Conservation (phyloP, 2,113 vertebrate genomes). For the Amphilophus citrinellus region DNA sequence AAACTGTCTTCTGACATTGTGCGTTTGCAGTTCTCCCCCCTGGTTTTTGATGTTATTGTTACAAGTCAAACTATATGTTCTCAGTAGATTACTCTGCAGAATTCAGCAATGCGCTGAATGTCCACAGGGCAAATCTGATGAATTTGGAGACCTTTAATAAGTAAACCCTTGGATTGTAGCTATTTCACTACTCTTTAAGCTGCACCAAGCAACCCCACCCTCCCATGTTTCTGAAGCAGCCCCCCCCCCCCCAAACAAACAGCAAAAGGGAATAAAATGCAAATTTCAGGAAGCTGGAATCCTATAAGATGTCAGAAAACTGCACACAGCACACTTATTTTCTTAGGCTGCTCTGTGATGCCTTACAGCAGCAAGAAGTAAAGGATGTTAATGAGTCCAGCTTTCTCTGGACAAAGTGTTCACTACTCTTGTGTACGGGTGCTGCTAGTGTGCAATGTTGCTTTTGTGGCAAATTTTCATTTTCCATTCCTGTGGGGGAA, state of each 20-base stretch:
- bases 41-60: neutral
- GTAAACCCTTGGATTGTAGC: neutral
- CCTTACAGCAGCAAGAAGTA: conserved; percentile 18
- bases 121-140: neutral
- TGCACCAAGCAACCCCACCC: neutral
- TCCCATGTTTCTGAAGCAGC: neutral
- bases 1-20: neutral
- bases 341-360: conserved; percentile 19
- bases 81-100: conserved; percentile 13
- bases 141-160: conserved; percentile 11
- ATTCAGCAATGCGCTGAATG: neutral
- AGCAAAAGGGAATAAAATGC: conserved; percentile 20
- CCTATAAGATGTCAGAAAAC: conserved; percentile 33
- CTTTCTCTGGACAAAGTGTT: conserved; percentile 27
- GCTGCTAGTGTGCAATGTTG: conserved; percentile 6
- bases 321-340: conserved; percentile 35
- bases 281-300: conserved; percentile 15
- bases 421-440: conserved; percentile 3
- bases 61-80: neutral
- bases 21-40: neutral
- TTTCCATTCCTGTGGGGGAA: neutral
- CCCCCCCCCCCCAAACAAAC: neutral
- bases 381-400: conserved; percentile 42
- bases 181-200: neutral
- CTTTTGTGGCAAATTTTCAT: conserved; percentile 12